Evolutionary conservation across 2,113 vertebrate genomes (phyloP).

Genomic region (Scartelaos histophorus): DNA sequence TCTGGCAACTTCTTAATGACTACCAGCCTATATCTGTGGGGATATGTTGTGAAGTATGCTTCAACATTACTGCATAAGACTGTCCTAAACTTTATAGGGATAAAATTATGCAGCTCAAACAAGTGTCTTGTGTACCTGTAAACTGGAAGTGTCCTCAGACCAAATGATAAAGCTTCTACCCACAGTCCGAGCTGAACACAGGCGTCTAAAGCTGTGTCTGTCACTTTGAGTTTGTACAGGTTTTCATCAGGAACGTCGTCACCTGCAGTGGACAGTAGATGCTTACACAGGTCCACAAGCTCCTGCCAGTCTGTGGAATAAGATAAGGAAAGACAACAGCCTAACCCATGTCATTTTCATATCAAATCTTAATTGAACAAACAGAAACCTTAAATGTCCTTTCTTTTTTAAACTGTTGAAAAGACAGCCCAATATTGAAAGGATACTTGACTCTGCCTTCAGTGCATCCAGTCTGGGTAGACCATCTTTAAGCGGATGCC

Average conservation of each 20-base stretch:
- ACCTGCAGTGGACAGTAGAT: constrained; percentile 64
- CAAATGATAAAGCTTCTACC: constrained; percentile 82
- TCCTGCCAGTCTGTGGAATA: constrained; percentile 80
- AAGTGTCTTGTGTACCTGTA: constrained; percentile 78
- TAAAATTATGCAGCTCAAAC: neutral
- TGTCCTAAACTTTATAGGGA: constrained; percentile 10
- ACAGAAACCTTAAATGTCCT: neutral
- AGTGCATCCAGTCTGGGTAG: constrained; percentile 52
- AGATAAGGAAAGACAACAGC: constrained; percentile 38
- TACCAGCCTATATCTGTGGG: constrained; percentile 4
- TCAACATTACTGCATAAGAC: constrained; percentile 1
- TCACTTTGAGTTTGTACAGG: constrained; percentile 85
- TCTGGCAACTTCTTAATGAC: neutral
- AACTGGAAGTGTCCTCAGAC: constrained; percentile 80
- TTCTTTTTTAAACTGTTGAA: neutral
- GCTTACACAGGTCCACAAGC: constrained; percentile 72
- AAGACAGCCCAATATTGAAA: constrained; percentile 3
- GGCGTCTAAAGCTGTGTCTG: constrained; percentile 87
- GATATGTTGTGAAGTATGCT: constrained; percentile 9
- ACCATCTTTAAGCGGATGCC: constrained; percentile 47
- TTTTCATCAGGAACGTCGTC: constrained; percentile 84
- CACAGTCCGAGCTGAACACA: constrained; percentile 83
- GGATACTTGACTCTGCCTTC: constrained; percentile 52
- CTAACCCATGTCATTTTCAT: neutral
- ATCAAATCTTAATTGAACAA: neutral